Evolutionary conservation across 1,140 invertebrate species (phyloP).

Genomic region (Pygmarrhopalites habei): DNA sequence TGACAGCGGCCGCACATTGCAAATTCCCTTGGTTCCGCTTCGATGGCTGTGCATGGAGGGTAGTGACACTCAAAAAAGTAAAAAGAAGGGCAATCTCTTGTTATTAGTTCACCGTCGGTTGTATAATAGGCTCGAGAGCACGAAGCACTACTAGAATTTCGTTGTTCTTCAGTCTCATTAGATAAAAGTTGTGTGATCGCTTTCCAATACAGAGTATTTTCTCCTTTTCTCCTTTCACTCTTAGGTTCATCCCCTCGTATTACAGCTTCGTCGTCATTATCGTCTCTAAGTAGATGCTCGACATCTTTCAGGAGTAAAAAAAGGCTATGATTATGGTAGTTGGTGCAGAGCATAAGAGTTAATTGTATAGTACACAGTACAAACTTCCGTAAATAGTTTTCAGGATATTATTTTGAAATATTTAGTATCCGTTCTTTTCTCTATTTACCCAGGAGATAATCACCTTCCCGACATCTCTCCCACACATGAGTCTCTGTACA

Average conservation of each 20-base stretch:
- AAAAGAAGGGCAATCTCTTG: slow-evolving; percentile 34
- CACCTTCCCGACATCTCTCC: slow-evolving; percentile 12
- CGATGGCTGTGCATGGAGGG: slow-evolving; percentile 52
- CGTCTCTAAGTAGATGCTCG: slow-evolving; percentile 5
- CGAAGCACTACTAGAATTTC: slow-evolving; percentile 32
- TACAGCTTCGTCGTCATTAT: slow-evolving; percentile 2
- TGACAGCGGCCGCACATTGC: slow-evolving; percentile 54
- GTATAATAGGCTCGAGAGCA: slow-evolving; percentile 36
- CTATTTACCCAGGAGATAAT: too few relatives aligned
- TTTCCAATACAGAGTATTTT: slow-evolving; percentile 38
- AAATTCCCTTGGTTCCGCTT: slow-evolving; percentile 51
- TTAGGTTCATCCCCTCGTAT: slow-evolving; percentile 20
- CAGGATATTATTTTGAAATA: too few relatives aligned
- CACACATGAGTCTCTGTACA: slow-evolving; percentile 33
- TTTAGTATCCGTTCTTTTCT: too few relatives aligned
- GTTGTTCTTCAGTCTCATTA: slow-evolving; percentile 38
- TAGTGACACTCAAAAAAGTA: slow-evolving; percentile 50
- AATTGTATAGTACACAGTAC: too few relatives aligned
- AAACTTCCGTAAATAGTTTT: too few relatives aligned
- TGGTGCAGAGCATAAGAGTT: too few relatives aligned
- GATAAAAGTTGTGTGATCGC: slow-evolving; percentile 35
- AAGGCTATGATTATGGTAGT: too few relatives aligned
- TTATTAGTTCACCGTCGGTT: slow-evolving; percentile 36
- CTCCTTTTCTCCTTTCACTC: slow-evolving; percentile 30
- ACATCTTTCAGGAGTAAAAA: neutral